Base-by-base conservation (phyloP, 2,797 vertebrate species). In the Lagodon rhomboides region DNA sequence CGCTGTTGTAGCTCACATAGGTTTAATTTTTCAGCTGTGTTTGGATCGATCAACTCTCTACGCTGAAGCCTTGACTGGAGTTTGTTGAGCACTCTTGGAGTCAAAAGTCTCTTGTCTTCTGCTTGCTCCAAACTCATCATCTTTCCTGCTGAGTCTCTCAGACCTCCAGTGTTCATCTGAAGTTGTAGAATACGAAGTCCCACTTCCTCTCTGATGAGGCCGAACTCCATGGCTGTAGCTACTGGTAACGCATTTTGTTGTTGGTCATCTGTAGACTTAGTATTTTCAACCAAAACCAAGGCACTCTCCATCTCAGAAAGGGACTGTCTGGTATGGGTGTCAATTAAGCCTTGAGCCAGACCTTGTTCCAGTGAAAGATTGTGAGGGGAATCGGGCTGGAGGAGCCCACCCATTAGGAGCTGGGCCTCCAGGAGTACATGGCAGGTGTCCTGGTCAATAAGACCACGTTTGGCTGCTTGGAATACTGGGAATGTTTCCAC, bases 371-470 rank as follows among this genome's bases (percentile, higher is more conserved):
- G 91, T 49, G 97, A 95, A 63, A 97, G 85, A 43, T 65, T 92
- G 85, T 95, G 91, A 50, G 83, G 71, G 41, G 94, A 96, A 64
- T 96, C 95, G 34, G 97, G 96, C 68, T 95, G 94, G 75, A 97
- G 83, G 13, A 99, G 95, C 69, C 95, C 97, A 77, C 96, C 97
- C 63, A 93, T 88, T 87, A 97, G 86, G 79, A 99, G 91, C 93
- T 99, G 98, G 43, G 94, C 95, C 94, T 99, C 96, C 90, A 99
- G 87, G 43, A 99, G 95, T 1, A 89, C 85, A 2, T 88, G 92
- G 84, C 97, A 97, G 8, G 97, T 98, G 85, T 99, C 98, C 91
- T 98, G 97, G 93, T 99, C 98, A 91, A 99, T 96, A 0, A 99
- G 97, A 80, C 98, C 98, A 80, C 92, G 97, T 82, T 96, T 96